A percentile compares a stretch with the other conserved stretches of the same genome.
Conservation (phyloP, 2,797 vertebrate species). For the Halcyon chelicuti region DNA sequence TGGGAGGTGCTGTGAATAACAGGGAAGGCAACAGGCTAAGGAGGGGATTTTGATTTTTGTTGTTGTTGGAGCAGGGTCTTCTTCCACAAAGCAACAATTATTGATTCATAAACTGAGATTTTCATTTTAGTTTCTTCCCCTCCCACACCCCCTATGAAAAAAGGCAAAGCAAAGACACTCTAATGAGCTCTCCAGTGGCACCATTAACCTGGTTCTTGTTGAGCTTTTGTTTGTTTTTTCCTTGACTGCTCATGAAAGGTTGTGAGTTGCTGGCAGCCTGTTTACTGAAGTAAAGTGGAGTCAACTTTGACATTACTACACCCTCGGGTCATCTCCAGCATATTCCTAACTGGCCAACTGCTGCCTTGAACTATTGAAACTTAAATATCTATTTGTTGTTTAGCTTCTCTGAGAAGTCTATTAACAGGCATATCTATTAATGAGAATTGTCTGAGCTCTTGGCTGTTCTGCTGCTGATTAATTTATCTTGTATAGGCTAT, state of each 20-base stretch:
- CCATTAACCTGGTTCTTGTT: background rate
- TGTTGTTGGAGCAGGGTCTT: background rate
- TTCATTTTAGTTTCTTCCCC: background rate
- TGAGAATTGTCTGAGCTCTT: background rate
- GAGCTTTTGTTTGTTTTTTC: background rate
- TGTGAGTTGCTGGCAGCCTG: background rate
- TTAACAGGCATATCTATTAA: background rate
- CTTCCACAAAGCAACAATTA: background rate
- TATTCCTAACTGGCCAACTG: background rate
- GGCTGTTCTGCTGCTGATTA: background rate
- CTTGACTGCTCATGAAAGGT: background rate
- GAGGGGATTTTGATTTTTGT: background rate
- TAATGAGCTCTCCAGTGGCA: constrained; percentile 39
- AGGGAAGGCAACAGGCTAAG: background rate
- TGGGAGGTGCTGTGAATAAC: background rate
- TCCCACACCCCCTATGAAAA: background rate
- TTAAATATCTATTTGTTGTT: background rate
- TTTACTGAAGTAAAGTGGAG: background rate
- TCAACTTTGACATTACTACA: background rate
- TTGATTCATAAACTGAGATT: background rate
- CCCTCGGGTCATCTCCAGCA: background rate
- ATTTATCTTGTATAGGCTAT: background rate
- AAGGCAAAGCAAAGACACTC: background rate
- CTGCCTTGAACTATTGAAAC: background rate
- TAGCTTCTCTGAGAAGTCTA: background rate